A percentile compares a stretch with the other conserved stretches of the same genome.
These are phyloP conservation scores for Monopis laevigella DNA, from an alignment of 2,888 invertebrate genomes.

Conservation along the genomic window DNA sequence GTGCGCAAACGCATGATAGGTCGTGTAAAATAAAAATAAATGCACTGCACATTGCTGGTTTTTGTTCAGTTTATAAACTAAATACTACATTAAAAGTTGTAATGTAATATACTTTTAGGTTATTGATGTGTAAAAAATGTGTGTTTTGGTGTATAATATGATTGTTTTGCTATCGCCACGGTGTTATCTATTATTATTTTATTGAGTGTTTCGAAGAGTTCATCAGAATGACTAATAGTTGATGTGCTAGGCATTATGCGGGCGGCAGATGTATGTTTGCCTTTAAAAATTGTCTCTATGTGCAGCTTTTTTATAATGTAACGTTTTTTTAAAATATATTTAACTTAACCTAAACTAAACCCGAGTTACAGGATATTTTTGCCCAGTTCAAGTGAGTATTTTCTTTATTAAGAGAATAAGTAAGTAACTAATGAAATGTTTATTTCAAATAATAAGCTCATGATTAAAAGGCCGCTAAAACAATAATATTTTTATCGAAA, in stretches of 20 bases:
- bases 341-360: too few species aligned
- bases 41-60: not conserved
- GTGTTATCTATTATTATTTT: constrained; percentile 8
- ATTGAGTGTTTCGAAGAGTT: constrained; percentile 6
- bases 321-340: too few species aligned
- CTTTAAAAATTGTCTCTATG: too few species aligned
- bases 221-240: constrained; percentile 9
- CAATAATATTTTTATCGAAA: too few species aligned
- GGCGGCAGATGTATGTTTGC: constrained; percentile 10
- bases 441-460: too few species aligned
- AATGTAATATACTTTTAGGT: not conserved
- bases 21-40: too few species aligned
- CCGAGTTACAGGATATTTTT: too few species aligned
- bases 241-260: constrained; percentile 8
- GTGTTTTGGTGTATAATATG: not conserved
- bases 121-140: not conserved
- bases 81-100: not conserved
- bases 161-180: constrained; percentile 7
- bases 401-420: too few species aligned
- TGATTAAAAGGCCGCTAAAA: too few species aligned
- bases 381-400: too few species aligned
- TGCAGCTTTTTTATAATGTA: too few species aligned
- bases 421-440: too few species aligned
- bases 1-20: not conserved
- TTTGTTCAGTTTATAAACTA: not conserved